phyloP scores from a whole-genome alignment of 2,113 vertebrate genomes.

The Sitta europaea region DNA sequence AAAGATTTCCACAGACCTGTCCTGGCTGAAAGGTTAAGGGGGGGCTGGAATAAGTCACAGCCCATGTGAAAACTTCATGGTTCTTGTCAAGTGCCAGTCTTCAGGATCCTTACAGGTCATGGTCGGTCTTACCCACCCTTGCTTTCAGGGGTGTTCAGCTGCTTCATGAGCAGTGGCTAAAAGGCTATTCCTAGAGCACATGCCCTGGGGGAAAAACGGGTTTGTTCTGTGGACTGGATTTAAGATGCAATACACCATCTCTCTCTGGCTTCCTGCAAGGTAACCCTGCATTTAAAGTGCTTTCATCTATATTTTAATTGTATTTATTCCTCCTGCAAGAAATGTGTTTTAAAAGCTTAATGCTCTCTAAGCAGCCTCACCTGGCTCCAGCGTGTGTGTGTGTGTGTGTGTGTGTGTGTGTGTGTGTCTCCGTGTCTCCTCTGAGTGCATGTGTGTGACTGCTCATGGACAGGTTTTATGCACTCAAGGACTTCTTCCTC shows the following conservation, averaged over 20 bases:
- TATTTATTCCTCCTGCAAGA: background rate
- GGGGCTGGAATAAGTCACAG: background rate
- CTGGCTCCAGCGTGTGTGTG: background rate
- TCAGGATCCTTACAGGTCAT: background rate
- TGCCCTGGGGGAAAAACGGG: background rate
- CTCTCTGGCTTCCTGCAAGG: background rate
- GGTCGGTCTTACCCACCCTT: background rate
- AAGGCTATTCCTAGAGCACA: background rate
- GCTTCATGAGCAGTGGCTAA: background rate
- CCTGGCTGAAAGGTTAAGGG: background rate
- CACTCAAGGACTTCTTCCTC: background rate
- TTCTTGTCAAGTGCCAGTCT: background rate
- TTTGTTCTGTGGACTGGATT: background rate
- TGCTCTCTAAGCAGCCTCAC: background rate
- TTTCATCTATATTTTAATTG: background rate
- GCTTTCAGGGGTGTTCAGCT: background rate
- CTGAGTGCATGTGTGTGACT: background rate
- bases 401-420: too few relatives aligned
- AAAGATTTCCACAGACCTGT: background rate
- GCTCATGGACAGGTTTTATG: accelerated
- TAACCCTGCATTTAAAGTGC: background rate
- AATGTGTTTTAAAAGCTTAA: background rate
- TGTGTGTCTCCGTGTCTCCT: accelerated
- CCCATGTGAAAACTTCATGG: background rate
- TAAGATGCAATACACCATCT: background rate